Conservation (phyloP, 2,888 invertebrate species). For the Pachycephus smyrnensis region DNA sequence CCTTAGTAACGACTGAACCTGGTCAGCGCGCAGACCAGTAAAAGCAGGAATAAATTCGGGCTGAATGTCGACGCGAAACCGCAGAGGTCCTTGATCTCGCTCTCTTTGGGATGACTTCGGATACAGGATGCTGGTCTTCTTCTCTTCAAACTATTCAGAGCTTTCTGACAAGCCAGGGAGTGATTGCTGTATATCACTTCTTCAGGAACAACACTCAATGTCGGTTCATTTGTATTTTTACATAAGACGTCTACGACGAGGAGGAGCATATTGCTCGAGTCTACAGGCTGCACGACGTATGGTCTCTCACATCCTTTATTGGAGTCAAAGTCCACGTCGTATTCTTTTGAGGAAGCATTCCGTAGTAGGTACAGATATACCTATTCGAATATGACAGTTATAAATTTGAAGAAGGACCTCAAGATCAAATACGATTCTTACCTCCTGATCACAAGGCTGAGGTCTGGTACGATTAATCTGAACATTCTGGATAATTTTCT, state of each 20-base stretch:
- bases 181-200: constrained; percentile 70
- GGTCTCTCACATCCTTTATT: constrained; percentile 67
- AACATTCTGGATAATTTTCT: constrained; percentile 73
- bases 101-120: constrained; percentile 80
- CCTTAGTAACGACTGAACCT: background rate
- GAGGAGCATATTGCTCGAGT: constrained; percentile 82
- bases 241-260: constrained; percentile 79
- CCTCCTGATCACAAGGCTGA: constrained; percentile 86
- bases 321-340: constrained; percentile 46
- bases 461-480: constrained; percentile 83
- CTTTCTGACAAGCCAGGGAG: constrained; percentile 74
- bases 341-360: constrained; percentile 49
- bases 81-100: constrained; percentile 65
- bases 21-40: constrained; percentile 20
- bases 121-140: constrained; percentile 82
- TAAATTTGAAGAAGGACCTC: background rate
- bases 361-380: constrained; percentile 66
- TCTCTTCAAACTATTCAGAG: constrained; percentile 73
- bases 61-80: constrained; percentile 46
- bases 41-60: constrained; percentile 38
- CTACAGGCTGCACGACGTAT: constrained; percentile 80
- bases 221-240: constrained; percentile 67
- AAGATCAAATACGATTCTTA: constrained; percentile 34
- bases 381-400: constrained; percentile 32
- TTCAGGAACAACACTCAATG: constrained; percentile 64